These are phyloP conservation scores for Orchestia grillus DNA, from an alignment of 1,140 invertebrate species.

Conservation along the genomic window DNA sequence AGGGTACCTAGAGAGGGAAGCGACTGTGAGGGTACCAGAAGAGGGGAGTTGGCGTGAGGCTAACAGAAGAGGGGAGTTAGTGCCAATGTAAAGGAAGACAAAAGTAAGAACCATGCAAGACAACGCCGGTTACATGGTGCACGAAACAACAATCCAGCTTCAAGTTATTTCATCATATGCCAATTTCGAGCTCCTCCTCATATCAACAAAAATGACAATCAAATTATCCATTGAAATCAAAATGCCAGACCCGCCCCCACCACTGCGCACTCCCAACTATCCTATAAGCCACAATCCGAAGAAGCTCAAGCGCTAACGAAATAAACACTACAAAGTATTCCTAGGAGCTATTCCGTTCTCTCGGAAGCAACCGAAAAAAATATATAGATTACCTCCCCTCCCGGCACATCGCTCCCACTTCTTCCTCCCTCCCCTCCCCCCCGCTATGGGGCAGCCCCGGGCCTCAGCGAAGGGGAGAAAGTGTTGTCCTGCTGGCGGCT, in stretches of 20 bases:
- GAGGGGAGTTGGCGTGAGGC: neutral
- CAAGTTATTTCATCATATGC: no score
- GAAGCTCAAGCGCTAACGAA: neutral
- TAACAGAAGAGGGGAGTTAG: neutral
- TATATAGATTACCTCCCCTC: no score
- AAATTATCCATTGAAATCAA: neutral
- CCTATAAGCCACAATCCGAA: neutral
- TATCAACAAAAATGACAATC: no score
- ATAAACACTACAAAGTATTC: neutral
- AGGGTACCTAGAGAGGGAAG: no score
- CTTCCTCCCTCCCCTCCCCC: no score
- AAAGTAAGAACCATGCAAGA: neutral
- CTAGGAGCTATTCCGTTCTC: neutral
- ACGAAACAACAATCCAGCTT: no score
- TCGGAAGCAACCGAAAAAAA: neutral
- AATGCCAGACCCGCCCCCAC: neutral
- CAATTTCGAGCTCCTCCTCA: no score
- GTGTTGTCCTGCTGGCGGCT: neutral
- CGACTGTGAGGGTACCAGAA: neutral
- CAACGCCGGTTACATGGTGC: neutral
- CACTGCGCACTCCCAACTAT: neutral
- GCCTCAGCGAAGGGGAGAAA: neutral
- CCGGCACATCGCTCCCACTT: no score
- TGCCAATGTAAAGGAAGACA: neutral
- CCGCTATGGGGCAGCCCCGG: no score